Conservation (phyloP, 2,113 vertebrate genomes). For the Pavo muticus region DNA sequence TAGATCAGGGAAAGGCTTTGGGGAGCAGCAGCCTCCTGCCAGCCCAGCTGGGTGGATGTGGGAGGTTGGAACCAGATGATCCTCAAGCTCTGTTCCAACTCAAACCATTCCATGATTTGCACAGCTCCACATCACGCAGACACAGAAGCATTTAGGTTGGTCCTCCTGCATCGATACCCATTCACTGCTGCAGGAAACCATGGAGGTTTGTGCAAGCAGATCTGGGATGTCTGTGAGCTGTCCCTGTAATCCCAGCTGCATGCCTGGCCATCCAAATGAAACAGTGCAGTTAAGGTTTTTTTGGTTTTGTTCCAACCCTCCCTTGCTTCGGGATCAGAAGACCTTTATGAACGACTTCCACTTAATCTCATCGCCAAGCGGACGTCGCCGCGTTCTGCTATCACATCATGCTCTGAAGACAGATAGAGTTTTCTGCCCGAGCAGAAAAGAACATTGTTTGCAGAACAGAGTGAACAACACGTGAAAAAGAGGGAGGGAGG, state of each 20-base stretch:
- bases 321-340: slow-evolving; percentile 28
- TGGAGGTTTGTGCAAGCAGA: background rate
- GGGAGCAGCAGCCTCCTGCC: background rate
- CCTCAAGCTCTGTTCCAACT: background rate
- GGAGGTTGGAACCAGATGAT: background rate
- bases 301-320: background rate
- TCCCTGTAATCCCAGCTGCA: background rate
- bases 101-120: background rate
- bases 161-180: too few relatives aligned
- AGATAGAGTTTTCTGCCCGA: slow-evolving; percentile 13
- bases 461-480: background rate
- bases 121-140: background rate
- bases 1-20: background rate
- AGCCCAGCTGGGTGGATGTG: rapidly evolving
- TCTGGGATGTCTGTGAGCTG: background rate
- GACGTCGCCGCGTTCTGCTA: background rate
- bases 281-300: background rate
- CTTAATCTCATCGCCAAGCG: background rate
- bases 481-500: background rate
- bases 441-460: slow-evolving; percentile 51
- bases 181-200: background rate
- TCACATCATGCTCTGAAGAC: slow-evolving; percentile 33
- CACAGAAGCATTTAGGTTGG: background rate
- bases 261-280: background rate
- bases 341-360: slow-evolving; percentile 43